phyloP scores from a whole-genome alignment of 1,140 invertebrate genomes.

The Drosophila murphyi region DNA sequence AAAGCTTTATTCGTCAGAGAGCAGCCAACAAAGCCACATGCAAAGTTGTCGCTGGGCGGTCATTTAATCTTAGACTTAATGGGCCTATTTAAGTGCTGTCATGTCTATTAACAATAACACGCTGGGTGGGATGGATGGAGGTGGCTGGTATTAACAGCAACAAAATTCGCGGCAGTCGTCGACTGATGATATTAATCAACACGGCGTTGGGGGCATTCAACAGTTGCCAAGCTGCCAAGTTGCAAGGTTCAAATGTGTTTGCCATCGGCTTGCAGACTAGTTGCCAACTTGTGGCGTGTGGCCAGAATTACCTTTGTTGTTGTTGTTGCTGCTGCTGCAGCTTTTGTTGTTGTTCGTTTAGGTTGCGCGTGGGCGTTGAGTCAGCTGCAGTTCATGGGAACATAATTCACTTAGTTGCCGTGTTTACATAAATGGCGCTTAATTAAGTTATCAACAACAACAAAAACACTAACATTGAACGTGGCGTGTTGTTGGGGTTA shows the following conservation, averaged over 20 bases:
- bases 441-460: constrained; percentile 68
- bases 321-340: constrained; percentile 33
- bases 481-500: constrained; percentile 29
- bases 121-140: background rate
- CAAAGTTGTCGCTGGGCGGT: constrained; percentile 29
- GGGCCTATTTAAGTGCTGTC: constrained; percentile 4
- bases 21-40: background rate
- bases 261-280: constrained; percentile 45
- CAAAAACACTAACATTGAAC: constrained; percentile 1
- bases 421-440: constrained; percentile 66
- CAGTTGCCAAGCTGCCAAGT: constrained; percentile 3
- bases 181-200: constrained; percentile 73
- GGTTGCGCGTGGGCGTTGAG: constrained; percentile 68
- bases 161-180: background rate
- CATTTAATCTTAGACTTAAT: background rate
- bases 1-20: background rate
- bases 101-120: constrained; percentile 38
- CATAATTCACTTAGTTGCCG: constrained; percentile 34
- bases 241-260: constrained; percentile 57
- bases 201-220: constrained; percentile 34
- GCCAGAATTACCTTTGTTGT: constrained; percentile 51
- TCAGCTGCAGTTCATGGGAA: constrained; percentile 65
- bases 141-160: constrained; percentile 21
- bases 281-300: constrained; percentile 54
- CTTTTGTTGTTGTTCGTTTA: constrained; percentile 7